Base-by-base conservation (phyloP, 1,140 invertebrate species). In the Reticulitermes speratus region DNA sequence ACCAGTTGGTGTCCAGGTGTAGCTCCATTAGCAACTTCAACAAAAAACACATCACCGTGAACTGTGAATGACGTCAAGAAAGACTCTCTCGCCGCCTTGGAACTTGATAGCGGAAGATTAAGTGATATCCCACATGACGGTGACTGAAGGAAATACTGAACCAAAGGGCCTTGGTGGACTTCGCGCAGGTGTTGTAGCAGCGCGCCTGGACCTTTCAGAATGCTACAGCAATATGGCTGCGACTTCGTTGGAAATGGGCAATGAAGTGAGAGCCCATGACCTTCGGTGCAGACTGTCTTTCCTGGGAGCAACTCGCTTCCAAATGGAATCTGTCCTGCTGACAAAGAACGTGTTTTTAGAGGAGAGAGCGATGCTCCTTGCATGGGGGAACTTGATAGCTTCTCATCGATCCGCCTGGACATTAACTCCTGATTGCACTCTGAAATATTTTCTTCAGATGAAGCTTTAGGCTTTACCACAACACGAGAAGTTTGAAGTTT, bases 1-100 rank as follows among this genome's bases (percentile, higher is more conserved):
- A 84, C n/a, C 5, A 52, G 84, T 45, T 16, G 84, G 45, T 38
- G 48, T 65, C 59, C 84, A 8, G 45, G 19, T 2, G 45, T 75
- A 25, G 65, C 65, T 75, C 25, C 65, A 30, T 19, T 16, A 12
- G 65, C 65, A 0, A 75, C 65, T 30, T 75, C 44, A 16, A 84
- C 84, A 65, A 84, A 84, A 38, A 84, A 84, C 16, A 55, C n/a
- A 45, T 65, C 84, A 45, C 84, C 84, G 44, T 65, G n/a, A 65
- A 45, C n/a, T 12, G 84, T 38, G 45, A 84, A 52, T 16, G 44
- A 52, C 84, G 21, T 65, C 44, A 84, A 45, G 30, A 25, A 65
- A 65, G 59, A 65, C 45, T 48, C 45, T 19, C 12, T 8, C 59
- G 7, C 9, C 21, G 21, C 11, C n/a, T 75, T 84, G 84, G 44